These are phyloP conservation scores for Oriolus oriolus DNA, from an alignment of 2,113 vertebrate genomes.

Conservation along the genomic window DNA sequence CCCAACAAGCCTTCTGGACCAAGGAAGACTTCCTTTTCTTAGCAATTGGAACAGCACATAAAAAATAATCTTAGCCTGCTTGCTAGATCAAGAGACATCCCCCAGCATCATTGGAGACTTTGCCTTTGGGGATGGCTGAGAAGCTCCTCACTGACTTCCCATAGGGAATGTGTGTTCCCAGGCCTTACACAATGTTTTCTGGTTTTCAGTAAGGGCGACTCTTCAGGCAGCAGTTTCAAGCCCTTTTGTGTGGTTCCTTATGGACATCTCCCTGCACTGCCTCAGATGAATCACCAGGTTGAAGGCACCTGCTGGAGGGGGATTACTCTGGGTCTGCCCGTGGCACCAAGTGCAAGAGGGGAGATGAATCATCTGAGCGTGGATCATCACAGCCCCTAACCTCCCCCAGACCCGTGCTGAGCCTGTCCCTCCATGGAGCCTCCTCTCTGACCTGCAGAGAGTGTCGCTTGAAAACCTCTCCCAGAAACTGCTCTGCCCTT, in stretches of 20 bases:
- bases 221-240: not conserved
- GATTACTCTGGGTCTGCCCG: not conserved
- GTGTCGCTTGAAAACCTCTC: not conserved
- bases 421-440: not conserved
- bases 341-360: not conserved
- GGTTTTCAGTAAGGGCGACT: not conserved
- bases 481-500: not conserved
- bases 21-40: not conserved
- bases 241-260: not conserved
- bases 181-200: not conserved
- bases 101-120: accelerated
- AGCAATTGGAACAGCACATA: not conserved
- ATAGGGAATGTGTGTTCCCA: not conserved
- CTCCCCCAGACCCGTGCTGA: not conserved
- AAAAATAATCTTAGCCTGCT: not conserved
- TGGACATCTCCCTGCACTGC: not conserved
- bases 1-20: not conserved
- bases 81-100: not conserved
- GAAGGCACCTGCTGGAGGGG: not conserved
- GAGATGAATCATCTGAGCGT: not conserved
- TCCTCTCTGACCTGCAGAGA: not conserved
- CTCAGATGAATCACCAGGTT: not conserved
- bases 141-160: not conserved
- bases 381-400: not conserved
- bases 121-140: not conserved